phyloP scores from a whole-genome alignment of 2,113 vertebrate species.

The Spizaetus ornatus region DNA sequence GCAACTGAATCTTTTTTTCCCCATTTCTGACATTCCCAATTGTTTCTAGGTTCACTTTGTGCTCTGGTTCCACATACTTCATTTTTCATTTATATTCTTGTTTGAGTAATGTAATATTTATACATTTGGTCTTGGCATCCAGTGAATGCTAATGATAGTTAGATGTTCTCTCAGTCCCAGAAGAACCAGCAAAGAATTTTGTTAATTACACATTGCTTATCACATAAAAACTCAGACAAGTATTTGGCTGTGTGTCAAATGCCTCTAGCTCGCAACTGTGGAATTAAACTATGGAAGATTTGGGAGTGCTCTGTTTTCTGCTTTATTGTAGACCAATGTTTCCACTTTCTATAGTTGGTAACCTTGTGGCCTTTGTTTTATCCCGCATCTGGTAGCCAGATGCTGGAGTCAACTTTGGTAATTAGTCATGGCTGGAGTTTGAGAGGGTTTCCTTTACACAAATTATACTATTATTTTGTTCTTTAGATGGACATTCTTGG shows the following conservation, averaged over 20 bases:
- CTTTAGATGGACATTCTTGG: background rate
- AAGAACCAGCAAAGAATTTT: slow-evolving; percentile 36
- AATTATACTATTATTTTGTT: background rate
- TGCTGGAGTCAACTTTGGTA: background rate
- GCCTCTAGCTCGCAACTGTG: background rate
- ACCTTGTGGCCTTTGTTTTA: background rate
- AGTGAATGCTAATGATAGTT: slow-evolving; percentile 24
- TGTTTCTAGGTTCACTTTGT: background rate
- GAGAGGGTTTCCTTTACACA: background rate
- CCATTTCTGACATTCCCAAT: background rate
- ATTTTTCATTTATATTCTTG: slow-evolving; percentile 47
- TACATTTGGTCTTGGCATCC: slow-evolving; percentile 38
- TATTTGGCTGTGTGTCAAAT: slow-evolving; percentile 28
- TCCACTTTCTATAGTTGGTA: background rate
- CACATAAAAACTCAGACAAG: slow-evolving; percentile 5
- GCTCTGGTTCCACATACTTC: background rate
- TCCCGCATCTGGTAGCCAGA: background rate
- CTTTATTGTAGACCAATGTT: background rate
- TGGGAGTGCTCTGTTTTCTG: background rate
- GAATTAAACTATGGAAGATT: background rate
- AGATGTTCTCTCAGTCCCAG: slow-evolving; percentile 14
- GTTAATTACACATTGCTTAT: slow-evolving; percentile 39
- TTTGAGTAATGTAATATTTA: slow-evolving; percentile 50
- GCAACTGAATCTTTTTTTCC: background rate
- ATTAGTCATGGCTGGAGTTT: background rate